These are phyloP conservation scores for Alethe castanea DNA, from an alignment of 2,113 vertebrate species.

Conservation along the genomic window DNA sequence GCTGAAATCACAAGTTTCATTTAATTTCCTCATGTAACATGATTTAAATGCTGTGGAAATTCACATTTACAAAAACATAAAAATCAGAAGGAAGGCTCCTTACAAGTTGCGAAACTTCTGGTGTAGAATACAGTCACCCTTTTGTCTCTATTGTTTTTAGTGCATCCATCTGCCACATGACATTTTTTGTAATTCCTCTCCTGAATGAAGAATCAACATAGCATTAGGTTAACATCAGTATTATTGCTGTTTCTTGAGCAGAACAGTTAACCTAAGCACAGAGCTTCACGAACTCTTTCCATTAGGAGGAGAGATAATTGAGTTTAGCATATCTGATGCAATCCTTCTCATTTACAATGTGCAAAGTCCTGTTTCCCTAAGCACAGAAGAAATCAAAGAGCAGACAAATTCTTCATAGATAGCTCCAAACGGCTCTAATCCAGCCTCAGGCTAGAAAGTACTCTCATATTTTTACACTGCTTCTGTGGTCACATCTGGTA, in stretches of 20 bases:
- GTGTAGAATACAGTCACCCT: not conserved
- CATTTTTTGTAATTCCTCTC: not conserved
- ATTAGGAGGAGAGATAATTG: not conserved
- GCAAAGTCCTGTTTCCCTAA: not conserved
- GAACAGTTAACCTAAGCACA: not conserved
- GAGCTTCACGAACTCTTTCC: not conserved
- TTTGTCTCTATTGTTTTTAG: not conserved
- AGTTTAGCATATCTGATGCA: not conserved
- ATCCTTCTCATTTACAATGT: not conserved
- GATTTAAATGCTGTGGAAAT: not conserved
- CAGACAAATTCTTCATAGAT: not conserved
- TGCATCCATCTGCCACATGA: not conserved
- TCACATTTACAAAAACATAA: not conserved
- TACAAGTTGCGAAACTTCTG: not conserved
- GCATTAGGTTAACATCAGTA: not conserved
- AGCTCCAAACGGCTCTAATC: not conserved
- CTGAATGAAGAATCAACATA: not conserved
- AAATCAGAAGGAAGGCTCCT: not conserved
- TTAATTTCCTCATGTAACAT: not conserved
- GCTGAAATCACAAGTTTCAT: not conserved
- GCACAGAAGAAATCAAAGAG: not conserved
- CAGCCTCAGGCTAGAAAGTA: not conserved
- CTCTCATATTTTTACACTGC: not conserved
- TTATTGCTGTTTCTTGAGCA: not conserved
- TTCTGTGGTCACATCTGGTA: not conserved